A percentile compares a stretch with the other conserved stretches of the same genome.
Conservation (phyloP, 2,888 invertebrate species). For the Protonemura montana region DNA sequence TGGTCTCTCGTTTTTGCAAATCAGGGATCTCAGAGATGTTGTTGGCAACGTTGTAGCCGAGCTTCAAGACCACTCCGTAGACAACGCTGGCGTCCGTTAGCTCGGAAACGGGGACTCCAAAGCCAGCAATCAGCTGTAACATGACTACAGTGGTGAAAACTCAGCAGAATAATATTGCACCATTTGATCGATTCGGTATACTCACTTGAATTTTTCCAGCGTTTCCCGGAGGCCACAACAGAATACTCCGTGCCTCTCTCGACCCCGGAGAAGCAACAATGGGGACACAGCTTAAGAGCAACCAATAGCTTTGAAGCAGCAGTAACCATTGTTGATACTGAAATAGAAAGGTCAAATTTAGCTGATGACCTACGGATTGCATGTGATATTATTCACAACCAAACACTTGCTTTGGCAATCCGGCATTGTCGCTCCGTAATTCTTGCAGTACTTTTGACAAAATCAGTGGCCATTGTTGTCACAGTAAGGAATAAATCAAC, state of each 20-base stretch:
- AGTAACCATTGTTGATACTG: neutral
- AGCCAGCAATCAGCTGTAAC: conserved; percentile 23
- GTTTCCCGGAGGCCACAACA: conserved; percentile 18
- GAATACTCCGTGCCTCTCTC: neutral
- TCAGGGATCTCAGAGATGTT: conserved; percentile 8
- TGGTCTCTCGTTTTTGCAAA: conserved; percentile 7
- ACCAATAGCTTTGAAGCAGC: neutral
- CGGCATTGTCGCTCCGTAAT: too few relatives aligned
- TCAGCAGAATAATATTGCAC: neutral
- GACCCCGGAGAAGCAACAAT: neutral
- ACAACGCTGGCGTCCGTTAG: neutral
- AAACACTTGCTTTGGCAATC: too few relatives aligned
- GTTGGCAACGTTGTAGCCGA: neutral
- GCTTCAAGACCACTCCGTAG: neutral
- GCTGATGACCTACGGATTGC: too few relatives aligned
- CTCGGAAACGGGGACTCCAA: conserved; percentile 14
- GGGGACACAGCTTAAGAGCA: neutral
- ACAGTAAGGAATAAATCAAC: too few relatives aligned
- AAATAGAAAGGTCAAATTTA: neutral
- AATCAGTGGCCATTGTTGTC: too few relatives aligned
- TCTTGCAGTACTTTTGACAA: too few relatives aligned
- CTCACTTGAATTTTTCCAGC: neutral
- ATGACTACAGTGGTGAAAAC: neutral
- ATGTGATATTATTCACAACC: too few relatives aligned
- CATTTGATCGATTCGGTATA: neutral